Evolutionary conservation across 2,888 invertebrate genomes (phyloP).

Genomic region (Apomyelois bistriatella): DNA sequence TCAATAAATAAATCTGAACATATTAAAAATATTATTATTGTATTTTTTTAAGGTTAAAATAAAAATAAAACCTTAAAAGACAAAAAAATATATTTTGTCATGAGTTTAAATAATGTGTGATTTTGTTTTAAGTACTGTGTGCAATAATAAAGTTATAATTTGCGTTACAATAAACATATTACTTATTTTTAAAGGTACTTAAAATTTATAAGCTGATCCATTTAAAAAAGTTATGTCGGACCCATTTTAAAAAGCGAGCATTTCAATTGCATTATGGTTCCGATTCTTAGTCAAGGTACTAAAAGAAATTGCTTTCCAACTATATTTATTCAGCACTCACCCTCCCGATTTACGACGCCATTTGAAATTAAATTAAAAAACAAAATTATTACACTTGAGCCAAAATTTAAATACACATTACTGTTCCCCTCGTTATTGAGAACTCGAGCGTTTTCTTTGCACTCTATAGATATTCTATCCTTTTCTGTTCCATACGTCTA

Average conservation of each 20-base stretch:
- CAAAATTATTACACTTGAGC: conserved; percentile 76
- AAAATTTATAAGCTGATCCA: too few species aligned
- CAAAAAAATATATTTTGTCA: too few species aligned
- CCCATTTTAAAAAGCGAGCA: neutral
- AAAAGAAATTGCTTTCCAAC: conserved; percentile 39
- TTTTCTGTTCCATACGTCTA: conserved; percentile 29
- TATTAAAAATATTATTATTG: too few species aligned
- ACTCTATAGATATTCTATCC: conserved; percentile 40
- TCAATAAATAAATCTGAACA: too few species aligned
- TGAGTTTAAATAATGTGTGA: too few species aligned
- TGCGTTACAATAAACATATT: neutral
- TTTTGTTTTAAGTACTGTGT: too few species aligned
- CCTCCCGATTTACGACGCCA: conserved; percentile 55
- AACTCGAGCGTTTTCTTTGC: conserved; percentile 66
- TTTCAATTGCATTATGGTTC: conserved; percentile 10
- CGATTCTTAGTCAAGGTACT: conserved; percentile 11
- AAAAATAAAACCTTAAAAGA: too few species aligned
- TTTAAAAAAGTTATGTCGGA: neutral
- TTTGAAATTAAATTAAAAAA: conserved; percentile 80
- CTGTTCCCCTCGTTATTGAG: conserved; percentile 75
- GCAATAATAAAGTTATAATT: too few species aligned
- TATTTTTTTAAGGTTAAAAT: too few species aligned
- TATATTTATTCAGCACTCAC: conserved; percentile 49
- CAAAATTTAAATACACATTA: conserved; percentile 79
- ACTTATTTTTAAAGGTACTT: neutral